Base-by-base conservation (phyloP, 2,888 invertebrate genomes). In the Chrysodeixis includens region DNA sequence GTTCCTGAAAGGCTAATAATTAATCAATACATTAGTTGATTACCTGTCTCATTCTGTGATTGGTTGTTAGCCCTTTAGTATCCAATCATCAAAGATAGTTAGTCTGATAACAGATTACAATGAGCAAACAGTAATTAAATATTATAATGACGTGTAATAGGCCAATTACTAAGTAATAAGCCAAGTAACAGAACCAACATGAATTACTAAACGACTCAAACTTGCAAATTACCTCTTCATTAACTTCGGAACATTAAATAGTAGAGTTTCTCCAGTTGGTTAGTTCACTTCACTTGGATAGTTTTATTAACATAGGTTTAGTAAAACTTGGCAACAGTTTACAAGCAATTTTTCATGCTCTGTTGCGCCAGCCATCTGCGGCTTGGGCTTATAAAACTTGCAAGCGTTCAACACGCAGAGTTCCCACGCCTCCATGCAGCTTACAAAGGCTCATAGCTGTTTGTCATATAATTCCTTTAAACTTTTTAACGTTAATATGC, bases 301-400 rank as follows among this genome's bases (percentile, higher is more conserved):
- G 32, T 26, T 26, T 51, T 51, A 55, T 26, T 22, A 35, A 30
- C 30, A 10, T 30, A 30, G 18, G 40, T 53, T 53, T 30, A 30
- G 35, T 26, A 35, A 30, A 64, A 71, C 67, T 67, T 70, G 63
- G 62, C 62, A 72, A 46, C 63, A 59, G 32, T 69, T 55, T 61
- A 61, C 35, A 58, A 40, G 69, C 64, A 51, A 71, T 69, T 57
- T 46, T 69, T 63, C 61, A 69, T 57, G 53, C 58, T 55, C 55
- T 49, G 16, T 46, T 40, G 51, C 60, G 46, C 62, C 22, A 32
- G 30, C 58, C 71, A 71, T 56, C 56, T 66, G 62, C 6, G 69
- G 55, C 58, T 56, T 3, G 8, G 30, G 53, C 71, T 71, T 62
- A 62, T 69, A 62, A 52, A 69, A 60, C 60, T 66, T 60, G 32